A percentile compares a stretch with the other conserved stretches of the same genome.
phyloP scores from a whole-genome alignment of 2,888 invertebrate genomes.

The Argyresthia goedartella region DNA sequence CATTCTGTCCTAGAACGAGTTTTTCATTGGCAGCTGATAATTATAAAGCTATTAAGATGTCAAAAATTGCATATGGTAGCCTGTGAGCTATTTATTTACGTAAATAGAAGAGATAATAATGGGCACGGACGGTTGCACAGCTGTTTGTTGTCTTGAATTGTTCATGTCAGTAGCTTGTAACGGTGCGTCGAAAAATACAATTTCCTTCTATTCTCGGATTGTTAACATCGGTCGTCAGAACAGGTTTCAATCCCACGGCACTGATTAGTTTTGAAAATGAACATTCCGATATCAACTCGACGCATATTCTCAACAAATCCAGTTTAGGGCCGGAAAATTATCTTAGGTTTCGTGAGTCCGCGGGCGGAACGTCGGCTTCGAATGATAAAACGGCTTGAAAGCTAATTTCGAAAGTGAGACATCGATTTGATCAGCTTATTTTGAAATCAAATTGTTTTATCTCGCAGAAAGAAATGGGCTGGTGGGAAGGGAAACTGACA shows the following conservation, averaged over 20 bases:
- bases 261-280: constrained; percentile 11
- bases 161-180: neutral
- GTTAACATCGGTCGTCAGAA: constrained; percentile 8
- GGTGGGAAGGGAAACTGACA: constrained; percentile 40
- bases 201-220: constrained; percentile 6
- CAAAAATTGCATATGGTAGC: neutral
- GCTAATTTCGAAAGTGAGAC: constrained; percentile 26
- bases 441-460: constrained; percentile 14
- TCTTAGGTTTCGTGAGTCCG: neutral
- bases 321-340: constrained; percentile 2
- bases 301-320: constrained; percentile 6
- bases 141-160: neutral
- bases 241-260: constrained; percentile 14
- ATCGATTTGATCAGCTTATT: constrained; percentile 16
- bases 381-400: constrained; percentile 8
- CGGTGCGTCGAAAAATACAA: constrained; percentile 2
- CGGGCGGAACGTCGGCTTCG: neutral
- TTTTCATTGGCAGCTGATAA: neutral
- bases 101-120: neutral
- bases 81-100: too few species aligned
- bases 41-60: neutral
- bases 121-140: neutral
- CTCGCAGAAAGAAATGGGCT: constrained; percentile 22
- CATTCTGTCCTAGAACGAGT: neutral
- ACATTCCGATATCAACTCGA: constrained; percentile 10